Base-by-base conservation (phyloP, 2,888 invertebrate genomes). In the Pachymerium ferrugineum region DNA sequence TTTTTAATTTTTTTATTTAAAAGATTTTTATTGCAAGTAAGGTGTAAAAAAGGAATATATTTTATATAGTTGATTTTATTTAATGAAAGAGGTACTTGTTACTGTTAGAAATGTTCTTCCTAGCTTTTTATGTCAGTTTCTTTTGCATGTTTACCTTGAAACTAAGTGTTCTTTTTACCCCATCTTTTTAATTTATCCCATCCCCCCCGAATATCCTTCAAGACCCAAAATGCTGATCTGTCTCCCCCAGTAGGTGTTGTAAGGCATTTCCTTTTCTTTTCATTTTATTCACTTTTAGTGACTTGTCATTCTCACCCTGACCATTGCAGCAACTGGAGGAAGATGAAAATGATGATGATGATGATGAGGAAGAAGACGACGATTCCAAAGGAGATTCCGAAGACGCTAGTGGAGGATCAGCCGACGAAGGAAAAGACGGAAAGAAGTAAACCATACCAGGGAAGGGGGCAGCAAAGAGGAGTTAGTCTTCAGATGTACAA, bases 191-290 rank as follows among this genome's bases (percentile, higher is more conserved):
- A n/a, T n/a, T n/a, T n/a, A n/a, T n/a, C n/a, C n/a, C n/a, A n/a
- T n/a, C n/a, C n/a, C n/a, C n/a, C n/a, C n/a, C 8, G 47, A 47
- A 2, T 16, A 14, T 54, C 22, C 10, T n/a, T n/a, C n/a, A n/a
- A n/a, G 54, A 5, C 54, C 54, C 54, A 22, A 25, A 25, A 54
- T 54, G 22, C 54, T 54, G 54, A 54, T 54, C 54, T 54, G 54
- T 54, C 54, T 54, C 54, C 54, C 54, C 54, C 54, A 54, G 54
- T 54, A 54, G 54, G 54, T 54, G 54, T 54, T 54, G 54, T 54
- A 54, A 54, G 54, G 54, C 54, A 54, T 54, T 54, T 54, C 54
- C 54, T 54, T 54, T 54, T 54, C 54, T 54, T 54, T 54, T 54
- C 54, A 54, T 54, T 54, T 54, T 54, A 54, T 54, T 54, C 54